A percentile compares a stretch with the other conserved stretches of the same genome.
Conservation (phyloP, 2,113 vertebrate species). For the Montifringilla adamsi region DNA sequence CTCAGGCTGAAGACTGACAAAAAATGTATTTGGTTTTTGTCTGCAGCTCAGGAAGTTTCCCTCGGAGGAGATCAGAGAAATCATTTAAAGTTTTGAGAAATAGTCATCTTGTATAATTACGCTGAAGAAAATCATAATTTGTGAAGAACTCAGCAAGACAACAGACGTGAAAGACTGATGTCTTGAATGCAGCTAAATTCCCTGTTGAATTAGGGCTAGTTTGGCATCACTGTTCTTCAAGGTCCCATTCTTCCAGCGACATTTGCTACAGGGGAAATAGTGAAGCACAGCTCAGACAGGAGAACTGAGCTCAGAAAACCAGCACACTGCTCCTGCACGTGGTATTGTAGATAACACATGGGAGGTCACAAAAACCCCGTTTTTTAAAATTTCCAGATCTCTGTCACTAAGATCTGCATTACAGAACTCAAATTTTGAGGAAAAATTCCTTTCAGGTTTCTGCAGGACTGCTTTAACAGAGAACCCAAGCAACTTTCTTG, state of each 20-base stretch:
- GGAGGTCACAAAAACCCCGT: background rate
- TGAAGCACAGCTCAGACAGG: background rate
- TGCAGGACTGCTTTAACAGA: background rate
- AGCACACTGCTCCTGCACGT: fast-evolving
- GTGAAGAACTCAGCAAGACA: background rate
- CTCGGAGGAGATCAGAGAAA: background rate
- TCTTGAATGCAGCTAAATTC: background rate
- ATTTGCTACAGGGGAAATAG: background rate
- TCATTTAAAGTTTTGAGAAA: background rate
- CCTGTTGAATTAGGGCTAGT: background rate
- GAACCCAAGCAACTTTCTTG: background rate
- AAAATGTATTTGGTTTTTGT: background rate
- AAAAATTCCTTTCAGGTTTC: background rate
- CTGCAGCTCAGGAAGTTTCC: background rate
- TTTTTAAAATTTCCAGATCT: background rate
- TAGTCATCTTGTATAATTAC: background rate
- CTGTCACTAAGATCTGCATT: background rate
- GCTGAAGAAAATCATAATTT: background rate
- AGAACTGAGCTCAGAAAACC: background rate
- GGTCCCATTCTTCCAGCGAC: background rate
- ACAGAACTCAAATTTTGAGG: background rate
- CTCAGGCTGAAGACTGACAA: background rate
- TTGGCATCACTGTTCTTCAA: background rate
- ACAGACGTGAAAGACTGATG: background rate
- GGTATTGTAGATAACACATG: background rate